These are phyloP conservation scores for Hydrolagus affinis DNA, from an alignment of 2,113 vertebrate species.

Conservation along the genomic window DNA sequence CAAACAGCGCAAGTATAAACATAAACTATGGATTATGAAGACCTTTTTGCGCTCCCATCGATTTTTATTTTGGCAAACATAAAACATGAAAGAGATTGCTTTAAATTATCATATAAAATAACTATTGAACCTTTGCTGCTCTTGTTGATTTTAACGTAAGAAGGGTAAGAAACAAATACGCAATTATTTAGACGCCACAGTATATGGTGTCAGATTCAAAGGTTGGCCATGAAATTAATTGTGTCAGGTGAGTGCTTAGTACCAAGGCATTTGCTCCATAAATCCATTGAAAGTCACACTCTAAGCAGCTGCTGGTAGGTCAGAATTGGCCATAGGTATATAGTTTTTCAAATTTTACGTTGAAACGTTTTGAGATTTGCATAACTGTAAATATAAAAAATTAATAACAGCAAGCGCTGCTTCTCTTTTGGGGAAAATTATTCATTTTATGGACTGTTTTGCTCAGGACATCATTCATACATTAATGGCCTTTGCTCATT, in stretches of 20 bases:
- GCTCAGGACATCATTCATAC: too few relatives aligned
- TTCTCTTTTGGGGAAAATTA: neutral
- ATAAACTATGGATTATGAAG: conserved; percentile 41
- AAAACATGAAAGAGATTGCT: conserved; percentile 22
- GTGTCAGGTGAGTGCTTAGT: neutral
- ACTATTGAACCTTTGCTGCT: conserved; percentile 34
- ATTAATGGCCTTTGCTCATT: neutral
- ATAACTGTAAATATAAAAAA: neutral
- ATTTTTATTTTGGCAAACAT: conserved; percentile 33
- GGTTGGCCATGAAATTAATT: neutral
- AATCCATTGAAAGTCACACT: neutral
- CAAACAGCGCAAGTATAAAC: conserved; percentile 41
- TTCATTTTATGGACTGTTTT: neutral
- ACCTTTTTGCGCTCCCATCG: conserved; percentile 36
- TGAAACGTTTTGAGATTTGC: neutral
- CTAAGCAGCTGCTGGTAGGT: neutral
- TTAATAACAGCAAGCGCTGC: conserved; percentile 2
- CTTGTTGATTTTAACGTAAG: conserved; percentile 38
- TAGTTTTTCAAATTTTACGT: conserved; percentile 5
- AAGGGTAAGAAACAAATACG: conserved; percentile 33
- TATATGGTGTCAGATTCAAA: conserved; percentile 16
- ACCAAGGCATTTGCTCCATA: neutral
- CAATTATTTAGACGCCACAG: conserved; percentile 33
- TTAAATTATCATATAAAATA: conserved; percentile 21
- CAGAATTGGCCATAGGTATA: neutral